Evolutionary conservation across 2,113 vertebrate species (phyloP).

Genomic region (Cynocephalus volans): DNA sequence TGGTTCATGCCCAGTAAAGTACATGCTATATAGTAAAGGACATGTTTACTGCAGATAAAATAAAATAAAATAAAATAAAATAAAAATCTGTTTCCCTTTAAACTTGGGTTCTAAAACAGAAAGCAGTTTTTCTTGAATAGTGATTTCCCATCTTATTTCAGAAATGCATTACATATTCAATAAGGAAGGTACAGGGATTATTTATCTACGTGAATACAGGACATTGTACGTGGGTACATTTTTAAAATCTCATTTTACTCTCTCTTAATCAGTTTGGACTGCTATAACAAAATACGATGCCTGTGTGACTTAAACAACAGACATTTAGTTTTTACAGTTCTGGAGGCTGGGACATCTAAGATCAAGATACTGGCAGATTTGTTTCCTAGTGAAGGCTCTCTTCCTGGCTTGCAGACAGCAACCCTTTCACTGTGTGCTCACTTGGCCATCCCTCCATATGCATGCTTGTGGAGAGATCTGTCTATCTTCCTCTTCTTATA

Average conservation of each 20-base stretch:
- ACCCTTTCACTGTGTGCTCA: not conserved
- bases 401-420: not conserved
- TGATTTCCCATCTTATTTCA: constrained; percentile 33
- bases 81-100: constrained; percentile 43
- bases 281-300: not conserved
- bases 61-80: constrained; percentile 42
- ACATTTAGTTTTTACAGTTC: not conserved
- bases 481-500: not conserved
- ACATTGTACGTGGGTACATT: not conserved
- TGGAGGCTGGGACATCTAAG: not conserved
- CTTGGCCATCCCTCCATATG: no score
- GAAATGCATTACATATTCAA: not conserved
- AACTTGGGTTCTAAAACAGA: constrained; percentile 49
- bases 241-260: constrained; percentile 9
- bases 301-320: no score
- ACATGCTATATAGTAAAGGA: not conserved
- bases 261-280: not conserved
- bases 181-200: not conserved
- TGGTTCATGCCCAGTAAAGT: not conserved
- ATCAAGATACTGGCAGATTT: not conserved
- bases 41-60: not conserved
- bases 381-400: not conserved
- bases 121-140: not conserved
- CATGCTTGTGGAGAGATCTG: not conserved
- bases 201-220: not conserved